Evolutionary conservation across 1,140 invertebrate genomes (phyloP), one percentile per base, ranked within the genome.

Genomic region (Oedothorax gibbosus): DNA sequence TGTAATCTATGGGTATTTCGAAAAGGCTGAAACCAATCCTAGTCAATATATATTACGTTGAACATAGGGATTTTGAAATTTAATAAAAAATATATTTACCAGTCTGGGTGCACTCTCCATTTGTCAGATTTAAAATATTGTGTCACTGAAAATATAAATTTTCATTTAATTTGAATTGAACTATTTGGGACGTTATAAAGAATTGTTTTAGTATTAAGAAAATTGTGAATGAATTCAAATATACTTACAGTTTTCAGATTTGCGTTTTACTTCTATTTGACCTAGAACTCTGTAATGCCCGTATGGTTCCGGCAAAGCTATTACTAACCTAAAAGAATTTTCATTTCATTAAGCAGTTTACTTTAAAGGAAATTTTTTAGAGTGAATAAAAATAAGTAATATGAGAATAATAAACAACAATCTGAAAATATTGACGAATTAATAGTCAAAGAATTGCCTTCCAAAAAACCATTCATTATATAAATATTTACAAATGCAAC

Each of bases 91-190:
- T 64, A 20, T 80, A 89, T 91, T 92, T 94, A 94, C 96, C 96
- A 97, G 89, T 97, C 95, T 15, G 96, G 96, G 91, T 98, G 95
- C 69, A 98, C 93, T 91, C 94, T 95, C 96, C 96, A 98, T 89
- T 96, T 96, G 73, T 93, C 93, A 86, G 94, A 95, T 89, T 95
- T 94, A 88, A 97, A 96, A 90, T 94, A 85, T 62, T 77, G 71
- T 14, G 69, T 20, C 11, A 77, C 83, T 85, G 56, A 62, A 71
- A 51, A 76, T 10, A 77, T 18, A 18, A 68, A n/a, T n/a, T n/a
- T n/a, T 3, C 20, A 68, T 0, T 68, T 60, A n/a, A 60, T 14
- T 60, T 60, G 12, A 12, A 12, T 7, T 9, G 5, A 68, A 49
- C 7, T 49, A 35, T 21, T 20, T 14, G 12, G 9, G 65, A 8